Percentiles rank a stretch among this genome's conserved stretches.
These are phyloP conservation scores for Aphyosemion australe DNA, from an alignment of 2,113 vertebrate genomes.

Conservation along the genomic window DNA sequence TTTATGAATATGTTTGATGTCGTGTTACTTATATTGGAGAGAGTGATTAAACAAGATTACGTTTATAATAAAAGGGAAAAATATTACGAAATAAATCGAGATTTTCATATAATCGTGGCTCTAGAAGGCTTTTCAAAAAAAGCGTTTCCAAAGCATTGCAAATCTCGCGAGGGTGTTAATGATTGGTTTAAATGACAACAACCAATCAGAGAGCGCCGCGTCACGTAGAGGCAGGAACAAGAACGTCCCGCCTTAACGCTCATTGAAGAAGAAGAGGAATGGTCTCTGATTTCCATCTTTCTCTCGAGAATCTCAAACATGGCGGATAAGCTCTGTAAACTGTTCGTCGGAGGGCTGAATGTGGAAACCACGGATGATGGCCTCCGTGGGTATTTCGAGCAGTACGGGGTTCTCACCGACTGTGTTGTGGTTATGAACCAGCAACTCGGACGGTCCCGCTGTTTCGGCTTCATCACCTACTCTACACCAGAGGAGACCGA, in stretches of 20 bases:
- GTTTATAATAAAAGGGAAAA: too few relatives aligned
- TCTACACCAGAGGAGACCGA: constrained; percentile 91
- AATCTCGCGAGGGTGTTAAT: too few relatives aligned
- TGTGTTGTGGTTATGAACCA: constrained; percentile 75
- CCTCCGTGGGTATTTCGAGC: constrained; percentile 90
- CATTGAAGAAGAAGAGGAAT: constrained; percentile 76
- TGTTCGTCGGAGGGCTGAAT: constrained; percentile 95
- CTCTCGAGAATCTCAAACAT: constrained; percentile 77
- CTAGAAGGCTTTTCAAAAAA: too few relatives aligned
- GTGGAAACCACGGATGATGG: constrained; percentile 93
- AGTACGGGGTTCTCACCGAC: constrained; percentile 82
- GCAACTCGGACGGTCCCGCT: constrained; percentile 82
- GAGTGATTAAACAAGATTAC: too few relatives aligned
- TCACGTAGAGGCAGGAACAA: constrained; percentile 25
- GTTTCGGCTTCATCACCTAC: constrained; percentile 96
- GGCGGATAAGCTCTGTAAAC: constrained; percentile 93
- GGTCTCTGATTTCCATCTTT: constrained; percentile 28
- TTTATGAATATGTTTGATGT: too few relatives aligned
- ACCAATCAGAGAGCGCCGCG: constrained; percentile 59
- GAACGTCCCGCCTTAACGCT: constrained; percentile 50
- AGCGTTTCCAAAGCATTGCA: too few relatives aligned
- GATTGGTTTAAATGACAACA: constrained; percentile 27
- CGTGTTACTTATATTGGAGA: too few relatives aligned
- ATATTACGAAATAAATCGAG: too few relatives aligned
- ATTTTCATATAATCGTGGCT: too few relatives aligned